These are phyloP conservation scores for Eriosoma lanigerum DNA, from an alignment of 1,140 invertebrate genomes.

Conservation along the genomic window DNA sequence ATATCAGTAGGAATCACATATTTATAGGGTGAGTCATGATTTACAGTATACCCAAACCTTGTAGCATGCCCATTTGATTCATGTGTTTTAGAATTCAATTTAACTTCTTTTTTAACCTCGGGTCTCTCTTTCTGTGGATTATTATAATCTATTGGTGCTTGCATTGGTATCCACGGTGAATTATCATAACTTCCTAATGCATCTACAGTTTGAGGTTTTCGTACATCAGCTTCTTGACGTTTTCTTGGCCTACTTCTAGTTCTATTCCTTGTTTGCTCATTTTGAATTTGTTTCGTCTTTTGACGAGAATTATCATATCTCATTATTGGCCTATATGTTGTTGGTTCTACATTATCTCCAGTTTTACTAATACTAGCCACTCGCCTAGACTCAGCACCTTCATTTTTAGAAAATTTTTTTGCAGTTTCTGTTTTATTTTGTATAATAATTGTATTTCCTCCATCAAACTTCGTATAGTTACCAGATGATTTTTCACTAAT, in stretches of 20 bases:
- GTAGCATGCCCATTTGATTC: conserved; percentile 27
- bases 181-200: conserved; percentile 42
- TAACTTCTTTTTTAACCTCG: conserved; percentile 12
- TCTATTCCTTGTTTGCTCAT: neutral
- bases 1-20: conserved; percentile 23
- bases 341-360: conserved; percentile 42
- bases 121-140: neutral
- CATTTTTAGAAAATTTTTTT: conserved; percentile 33
- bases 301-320: neutral
- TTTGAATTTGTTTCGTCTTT: conserved; percentile 14
- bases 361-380: conserved; percentile 34
- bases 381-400: conserved; percentile 14
- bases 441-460: conserved; percentile 12
- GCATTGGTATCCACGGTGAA: conserved; percentile 52
- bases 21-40: conserved; percentile 28
- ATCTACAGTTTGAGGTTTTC: conserved; percentile 20
- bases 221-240: neutral
- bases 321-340: conserved; percentile 10
- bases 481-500: conserved; percentile 22
- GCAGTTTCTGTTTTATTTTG: conserved; percentile 3
- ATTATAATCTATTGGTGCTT: conserved; percentile 28
- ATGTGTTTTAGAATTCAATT: conserved; percentile 22
- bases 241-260: conserved; percentile 28
- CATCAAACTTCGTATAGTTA: conserved; percentile 30
- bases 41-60: conserved; percentile 30